phyloP scores from a whole-genome alignment of 2,888 invertebrate genomes.

The Lochmaea crataegi region DNA sequence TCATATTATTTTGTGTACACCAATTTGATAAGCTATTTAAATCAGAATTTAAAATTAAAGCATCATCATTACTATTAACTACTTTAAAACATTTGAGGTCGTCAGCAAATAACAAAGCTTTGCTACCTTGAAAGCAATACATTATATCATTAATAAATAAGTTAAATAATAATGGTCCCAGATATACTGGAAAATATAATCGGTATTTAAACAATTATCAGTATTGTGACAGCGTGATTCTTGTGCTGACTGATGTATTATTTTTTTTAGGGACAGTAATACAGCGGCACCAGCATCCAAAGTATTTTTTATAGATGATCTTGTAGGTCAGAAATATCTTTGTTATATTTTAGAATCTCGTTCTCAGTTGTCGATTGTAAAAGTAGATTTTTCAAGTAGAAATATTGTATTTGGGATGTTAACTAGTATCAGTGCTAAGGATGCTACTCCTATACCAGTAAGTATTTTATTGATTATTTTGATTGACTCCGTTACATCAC shows the following conservation, averaged over 20 bases:
- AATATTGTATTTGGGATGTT: conserved; percentile 81
- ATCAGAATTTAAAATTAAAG: too few species aligned
- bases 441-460: conserved; percentile 83
- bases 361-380: conserved; percentile 75
- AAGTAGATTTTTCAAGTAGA: conserved; percentile 75
- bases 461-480: conserved; percentile 49
- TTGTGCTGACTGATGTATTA: neutral
- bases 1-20: too few species aligned
- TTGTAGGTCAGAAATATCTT: conserved; percentile 85
- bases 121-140: too few species aligned
- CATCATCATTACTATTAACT: too few species aligned
- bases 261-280: conserved; percentile 62
- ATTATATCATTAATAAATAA: too few species aligned
- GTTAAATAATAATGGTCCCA: too few species aligned
- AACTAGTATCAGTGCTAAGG: conserved; percentile 81
- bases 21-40: too few species aligned
- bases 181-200: too few species aligned
- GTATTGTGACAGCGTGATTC: neutral
- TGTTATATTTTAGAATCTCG: conserved; percentile 79
- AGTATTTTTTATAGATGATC: conserved; percentile 86
- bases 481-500: too few species aligned
- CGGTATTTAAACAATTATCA: too few species aligned
- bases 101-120: too few species aligned
- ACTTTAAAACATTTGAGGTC: too few species aligned
- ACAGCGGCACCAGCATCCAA: conserved; percentile 73